Evolutionary conservation across 2,113 vertebrate genomes (phyloP).

Genomic region (Rhabdomys dilectus): DNA sequence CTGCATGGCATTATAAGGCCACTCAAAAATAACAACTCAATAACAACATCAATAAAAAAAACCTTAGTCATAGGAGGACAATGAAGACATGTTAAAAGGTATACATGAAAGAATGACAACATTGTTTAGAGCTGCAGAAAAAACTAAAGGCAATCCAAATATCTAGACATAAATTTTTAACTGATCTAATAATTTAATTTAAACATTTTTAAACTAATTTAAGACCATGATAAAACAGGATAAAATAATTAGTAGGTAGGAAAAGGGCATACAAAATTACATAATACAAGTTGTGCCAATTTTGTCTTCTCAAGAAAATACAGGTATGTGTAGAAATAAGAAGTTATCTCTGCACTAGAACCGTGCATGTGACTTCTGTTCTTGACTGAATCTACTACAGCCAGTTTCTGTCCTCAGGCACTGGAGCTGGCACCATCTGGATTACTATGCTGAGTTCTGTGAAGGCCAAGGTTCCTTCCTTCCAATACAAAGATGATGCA

Average conservation of each 20-base stretch:
- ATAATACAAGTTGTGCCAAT: neutral
- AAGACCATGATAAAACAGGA: conserved; percentile 26
- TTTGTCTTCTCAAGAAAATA: conserved; percentile 47
- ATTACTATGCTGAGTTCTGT: conserved; percentile 40
- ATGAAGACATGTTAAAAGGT: neutral
- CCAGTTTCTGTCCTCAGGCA: neutral
- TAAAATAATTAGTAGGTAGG: conserved; percentile 33
- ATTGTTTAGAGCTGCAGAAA: neutral
- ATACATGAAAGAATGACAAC: neutral
- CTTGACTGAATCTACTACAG: too few relatives aligned
- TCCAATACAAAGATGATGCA: conserved; percentile 57
- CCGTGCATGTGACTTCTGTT: neutral
- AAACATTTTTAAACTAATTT: conserved; percentile 19
- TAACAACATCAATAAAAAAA: neutral
- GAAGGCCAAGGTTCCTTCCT: neutral
- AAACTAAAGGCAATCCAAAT: neutral
- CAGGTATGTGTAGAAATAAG: conserved; percentile 18
- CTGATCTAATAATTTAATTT: neutral
- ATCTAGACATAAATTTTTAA: neutral
- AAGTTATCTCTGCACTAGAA: neutral
- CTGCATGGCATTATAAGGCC: neutral
- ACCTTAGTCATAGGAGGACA: conserved; percentile 41
- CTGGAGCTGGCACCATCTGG: neutral
- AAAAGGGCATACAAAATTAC: conserved; percentile 21
- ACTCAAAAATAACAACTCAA: neutral